Evolutionary conservation across 2,797 vertebrate species (phyloP).

Genomic region (Chrysocyon brachyurus): DNA sequence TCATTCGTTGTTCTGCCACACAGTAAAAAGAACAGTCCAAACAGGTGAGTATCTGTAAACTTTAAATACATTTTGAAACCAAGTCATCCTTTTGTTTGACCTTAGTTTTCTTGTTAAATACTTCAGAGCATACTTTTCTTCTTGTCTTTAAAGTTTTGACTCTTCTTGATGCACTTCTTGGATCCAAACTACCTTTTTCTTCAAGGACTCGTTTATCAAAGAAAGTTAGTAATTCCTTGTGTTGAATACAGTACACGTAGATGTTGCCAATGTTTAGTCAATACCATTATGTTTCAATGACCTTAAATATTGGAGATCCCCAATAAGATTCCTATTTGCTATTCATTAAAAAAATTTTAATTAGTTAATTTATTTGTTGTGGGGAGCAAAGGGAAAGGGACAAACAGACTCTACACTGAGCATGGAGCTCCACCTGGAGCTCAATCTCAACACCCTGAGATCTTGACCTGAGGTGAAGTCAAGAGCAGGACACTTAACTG

Average conservation of each 20-base stretch:
- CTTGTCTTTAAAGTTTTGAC: not conserved
- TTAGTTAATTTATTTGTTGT: not conserved
- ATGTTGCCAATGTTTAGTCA: not conserved
- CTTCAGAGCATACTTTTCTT: not conserved
- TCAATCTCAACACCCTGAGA: not conserved
- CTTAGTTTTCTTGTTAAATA: not conserved
- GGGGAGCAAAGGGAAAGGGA: not conserved
- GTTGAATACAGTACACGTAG: not conserved
- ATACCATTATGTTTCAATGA: not conserved
- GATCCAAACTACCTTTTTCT: not conserved
- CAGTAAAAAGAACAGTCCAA: not conserved
- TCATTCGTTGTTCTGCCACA: not conserved
- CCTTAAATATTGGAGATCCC: not conserved
- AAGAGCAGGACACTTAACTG: not conserved
- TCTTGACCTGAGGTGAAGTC: not conserved
- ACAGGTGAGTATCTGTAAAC: not conserved
- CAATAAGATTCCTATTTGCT: not conserved
- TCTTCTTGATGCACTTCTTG: not conserved
- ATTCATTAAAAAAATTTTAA: not conserved
- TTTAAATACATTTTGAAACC: not conserved
- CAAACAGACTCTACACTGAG: not conserved
- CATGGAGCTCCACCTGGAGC: not conserved
- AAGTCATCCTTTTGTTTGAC: not conserved
- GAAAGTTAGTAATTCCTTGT: not conserved
- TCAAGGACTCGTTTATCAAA: not conserved